Evolutionary conservation across 1,140 invertebrate species (phyloP).

Genomic region (Nasonia giraulti): DNA sequence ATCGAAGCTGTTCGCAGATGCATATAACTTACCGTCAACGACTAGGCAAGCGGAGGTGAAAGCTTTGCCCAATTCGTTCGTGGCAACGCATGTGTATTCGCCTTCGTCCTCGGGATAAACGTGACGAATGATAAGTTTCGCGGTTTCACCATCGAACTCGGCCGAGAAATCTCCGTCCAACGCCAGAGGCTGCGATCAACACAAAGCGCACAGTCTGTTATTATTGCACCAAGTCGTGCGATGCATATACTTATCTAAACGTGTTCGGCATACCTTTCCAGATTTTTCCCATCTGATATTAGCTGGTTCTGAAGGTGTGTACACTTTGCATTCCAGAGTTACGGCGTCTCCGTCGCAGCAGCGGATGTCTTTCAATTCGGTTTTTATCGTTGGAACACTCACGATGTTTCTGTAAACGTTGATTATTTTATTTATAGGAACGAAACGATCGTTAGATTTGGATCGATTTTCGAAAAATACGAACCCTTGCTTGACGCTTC

Average conservation of each 20-base stretch:
- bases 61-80: constrained; percentile 86
- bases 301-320: constrained; percentile 77
- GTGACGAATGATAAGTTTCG: constrained; percentile 82
- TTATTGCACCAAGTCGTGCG: not conserved
- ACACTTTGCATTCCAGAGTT: constrained; percentile 84
- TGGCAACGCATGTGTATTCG: constrained; percentile 89
- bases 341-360: constrained; percentile 88
- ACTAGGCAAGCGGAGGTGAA: constrained; percentile 86
- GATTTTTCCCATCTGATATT: constrained; percentile 87
- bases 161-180: constrained; percentile 82
- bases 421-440: constrained; percentile 45
- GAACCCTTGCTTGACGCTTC: constrained; percentile 71
- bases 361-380: constrained; percentile 83
- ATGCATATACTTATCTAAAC: not conserved
- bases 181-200: constrained; percentile 75
- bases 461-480: constrained; percentile 45
- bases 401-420: constrained; percentile 79
- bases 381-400: constrained; percentile 82
- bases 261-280: constrained; percentile 78
- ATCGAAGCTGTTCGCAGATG: not conserved
- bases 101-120: constrained; percentile 92
- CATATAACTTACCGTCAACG: constrained; percentile 80
- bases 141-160: constrained; percentile 80
- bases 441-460: not conserved
- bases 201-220: not conserved